phyloP scores from a whole-genome alignment of 2,113 vertebrate species.

The Oreochromis tanganicae region DNA sequence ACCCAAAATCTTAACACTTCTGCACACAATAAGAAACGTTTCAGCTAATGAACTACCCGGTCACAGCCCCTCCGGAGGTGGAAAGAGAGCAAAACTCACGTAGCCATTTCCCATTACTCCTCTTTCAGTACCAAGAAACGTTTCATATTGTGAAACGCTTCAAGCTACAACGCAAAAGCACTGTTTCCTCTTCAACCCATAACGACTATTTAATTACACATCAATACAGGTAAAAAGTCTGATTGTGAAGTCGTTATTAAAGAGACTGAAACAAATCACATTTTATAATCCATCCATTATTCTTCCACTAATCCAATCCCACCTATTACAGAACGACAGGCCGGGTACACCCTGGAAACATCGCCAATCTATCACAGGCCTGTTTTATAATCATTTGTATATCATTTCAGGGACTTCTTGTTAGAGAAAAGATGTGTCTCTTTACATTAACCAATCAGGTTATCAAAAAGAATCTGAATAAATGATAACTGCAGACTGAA shows the following conservation, averaged over 20 bases:
- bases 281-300: not conserved
- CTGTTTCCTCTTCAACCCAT: not conserved
- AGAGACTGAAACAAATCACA: not conserved
- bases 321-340: not conserved
- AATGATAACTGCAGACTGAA: not conserved
- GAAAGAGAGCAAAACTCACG: not conserved
- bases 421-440: not conserved
- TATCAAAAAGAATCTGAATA: not conserved
- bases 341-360: not conserved
- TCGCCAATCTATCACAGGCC: rapidly evolving
- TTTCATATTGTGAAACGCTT: not conserved
- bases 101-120: not conserved
- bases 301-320: not conserved
- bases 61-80: not conserved
- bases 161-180: not conserved
- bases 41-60: not conserved
- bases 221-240: rapidly evolving
- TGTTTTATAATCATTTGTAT: not conserved
- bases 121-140: not conserved
- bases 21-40: not conserved
- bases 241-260: not conserved
- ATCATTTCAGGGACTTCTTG: not conserved
- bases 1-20: not conserved
- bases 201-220: not conserved
- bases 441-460: not conserved